Evolutionary conservation across 2,113 vertebrate genomes (phyloP).

Genomic region (Cynopterus brachyotis): DNA sequence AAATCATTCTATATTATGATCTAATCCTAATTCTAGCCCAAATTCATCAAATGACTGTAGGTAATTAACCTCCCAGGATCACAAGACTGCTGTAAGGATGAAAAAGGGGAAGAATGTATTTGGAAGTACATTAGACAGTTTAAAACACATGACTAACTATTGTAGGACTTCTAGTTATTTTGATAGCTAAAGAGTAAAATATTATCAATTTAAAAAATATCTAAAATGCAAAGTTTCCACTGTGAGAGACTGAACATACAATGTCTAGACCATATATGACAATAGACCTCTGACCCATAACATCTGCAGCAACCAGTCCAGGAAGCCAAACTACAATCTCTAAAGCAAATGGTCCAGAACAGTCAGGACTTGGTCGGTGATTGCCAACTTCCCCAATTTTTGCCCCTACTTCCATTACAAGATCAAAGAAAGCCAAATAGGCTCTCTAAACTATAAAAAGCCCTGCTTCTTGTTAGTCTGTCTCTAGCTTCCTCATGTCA

Average conservation of each 20-base stretch:
- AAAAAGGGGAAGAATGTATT: not conserved
- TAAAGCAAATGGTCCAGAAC: not conserved
- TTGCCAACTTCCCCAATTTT: not conserved
- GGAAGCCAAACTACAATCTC: not conserved
- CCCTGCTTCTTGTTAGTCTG: not conserved
- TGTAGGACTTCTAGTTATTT: not conserved
- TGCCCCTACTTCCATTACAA: not conserved
- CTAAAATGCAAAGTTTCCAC: not conserved
- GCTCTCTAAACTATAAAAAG: not conserved
- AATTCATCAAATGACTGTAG: not conserved
- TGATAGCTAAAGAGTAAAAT: not conserved
- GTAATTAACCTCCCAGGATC: not conserved
- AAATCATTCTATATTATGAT: not conserved
- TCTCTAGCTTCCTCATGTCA: not conserved
- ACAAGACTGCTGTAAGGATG: not conserved
- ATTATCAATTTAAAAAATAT: not conserved
- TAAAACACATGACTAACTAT: not conserved
- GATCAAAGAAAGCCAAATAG: not conserved
- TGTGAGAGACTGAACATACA: not conserved
- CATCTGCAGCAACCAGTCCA: not conserved
- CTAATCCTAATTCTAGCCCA: not conserved
- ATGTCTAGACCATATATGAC: not conserved
- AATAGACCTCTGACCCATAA: not conserved
- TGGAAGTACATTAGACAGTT: not conserved
- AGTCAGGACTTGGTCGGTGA: not conserved